phyloP scores from a whole-genome alignment of 2,888 invertebrate genomes.

The Eudasyphora cyanicolor region DNA sequence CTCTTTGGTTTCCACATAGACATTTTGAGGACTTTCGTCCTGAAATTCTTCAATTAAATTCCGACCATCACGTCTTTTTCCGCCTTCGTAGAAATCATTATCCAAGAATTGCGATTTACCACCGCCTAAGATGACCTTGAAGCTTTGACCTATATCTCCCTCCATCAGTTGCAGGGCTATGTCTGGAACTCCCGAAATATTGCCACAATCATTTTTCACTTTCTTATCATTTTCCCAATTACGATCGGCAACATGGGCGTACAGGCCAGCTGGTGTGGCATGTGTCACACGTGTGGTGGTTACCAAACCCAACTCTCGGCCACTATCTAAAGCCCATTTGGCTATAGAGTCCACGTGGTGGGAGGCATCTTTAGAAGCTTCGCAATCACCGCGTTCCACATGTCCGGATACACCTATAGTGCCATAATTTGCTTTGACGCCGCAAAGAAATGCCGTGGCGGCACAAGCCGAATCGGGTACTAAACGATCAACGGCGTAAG shows the following conservation, averaged over 20 bases:
- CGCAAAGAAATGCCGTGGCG: conserved; percentile 89
- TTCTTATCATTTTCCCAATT: conserved; percentile 86
- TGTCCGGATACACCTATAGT: conserved; percentile 87
- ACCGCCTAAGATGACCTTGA: conserved; percentile 89
- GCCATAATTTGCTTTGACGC: conserved; percentile 88
- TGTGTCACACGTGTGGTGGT: conserved; percentile 90
- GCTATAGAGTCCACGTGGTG: conserved; percentile 86
- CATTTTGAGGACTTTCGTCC: conserved; percentile 78
- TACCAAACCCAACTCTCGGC: conserved; percentile 84
- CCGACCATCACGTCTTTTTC: conserved; percentile 82
- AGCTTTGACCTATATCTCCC: conserved; percentile 84
- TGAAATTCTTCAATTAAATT: conserved; percentile 86
- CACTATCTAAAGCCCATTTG: conserved; percentile 85
- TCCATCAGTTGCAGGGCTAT: conserved; percentile 87
- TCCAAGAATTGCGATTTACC: conserved; percentile 85
- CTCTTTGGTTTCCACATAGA: conserved; percentile 81
- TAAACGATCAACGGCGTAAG: conserved; percentile 87
- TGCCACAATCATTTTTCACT: conserved; percentile 79
- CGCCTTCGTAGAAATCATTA: conserved; percentile 78
- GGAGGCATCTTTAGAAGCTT: conserved; percentile 81
- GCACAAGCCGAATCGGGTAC: conserved; percentile 92
- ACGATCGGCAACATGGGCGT: conserved; percentile 84
- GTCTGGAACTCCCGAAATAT: conserved; percentile 82
- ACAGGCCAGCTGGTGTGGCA: conserved; percentile 86
- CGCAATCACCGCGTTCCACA: conserved; percentile 84